Evolutionary conservation across 2,797 vertebrate species (phyloP).

Genomic region (Coranthus polyacanthus): DNA sequence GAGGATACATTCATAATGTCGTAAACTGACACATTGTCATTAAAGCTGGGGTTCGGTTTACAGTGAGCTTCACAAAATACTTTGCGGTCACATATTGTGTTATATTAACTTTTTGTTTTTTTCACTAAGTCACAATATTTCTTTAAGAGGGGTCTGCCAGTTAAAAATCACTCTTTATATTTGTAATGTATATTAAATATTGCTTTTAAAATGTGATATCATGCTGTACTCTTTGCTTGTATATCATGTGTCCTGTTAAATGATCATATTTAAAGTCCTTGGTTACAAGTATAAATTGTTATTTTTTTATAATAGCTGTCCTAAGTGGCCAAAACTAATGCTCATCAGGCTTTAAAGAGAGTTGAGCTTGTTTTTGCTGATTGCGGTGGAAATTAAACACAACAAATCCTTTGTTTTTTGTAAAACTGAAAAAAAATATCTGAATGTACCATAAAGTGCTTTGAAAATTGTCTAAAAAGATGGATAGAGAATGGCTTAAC

Average conservation of each 20-base stretch:
- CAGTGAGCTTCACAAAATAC: constrained; percentile 15
- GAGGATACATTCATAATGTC: constrained; percentile 65
- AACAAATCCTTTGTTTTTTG: background rate
- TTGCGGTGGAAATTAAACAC: constrained; percentile 24
- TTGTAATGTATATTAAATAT: background rate
- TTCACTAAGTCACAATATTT: background rate
- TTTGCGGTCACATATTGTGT: background rate
- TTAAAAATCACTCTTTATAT: background rate
- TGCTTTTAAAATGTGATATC: too few species aligned
- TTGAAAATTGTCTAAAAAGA: constrained; percentile 28
- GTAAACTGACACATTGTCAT: constrained; percentile 46
- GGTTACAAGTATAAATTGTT: too few species aligned
- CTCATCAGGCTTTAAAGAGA: background rate
- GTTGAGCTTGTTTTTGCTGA: background rate
- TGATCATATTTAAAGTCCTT: too few species aligned
- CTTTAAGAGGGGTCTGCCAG: background rate
- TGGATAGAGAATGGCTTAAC: constrained; percentile 32
- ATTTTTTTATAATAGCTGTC: background rate
- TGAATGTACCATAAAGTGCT: constrained; percentile 4
- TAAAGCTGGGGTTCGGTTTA: constrained; percentile 23
- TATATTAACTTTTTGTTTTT: too few species aligned
- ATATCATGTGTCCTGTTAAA: too few species aligned
- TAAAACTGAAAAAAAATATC: constrained; percentile 5
- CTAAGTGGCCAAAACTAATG: background rate
- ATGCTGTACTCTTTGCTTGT: too few species aligned